A percentile compares a stretch with the other conserved stretches of the same genome.
Conservation (phyloP, 2,113 vertebrate species). For the Narcine bancroftii region DNA sequence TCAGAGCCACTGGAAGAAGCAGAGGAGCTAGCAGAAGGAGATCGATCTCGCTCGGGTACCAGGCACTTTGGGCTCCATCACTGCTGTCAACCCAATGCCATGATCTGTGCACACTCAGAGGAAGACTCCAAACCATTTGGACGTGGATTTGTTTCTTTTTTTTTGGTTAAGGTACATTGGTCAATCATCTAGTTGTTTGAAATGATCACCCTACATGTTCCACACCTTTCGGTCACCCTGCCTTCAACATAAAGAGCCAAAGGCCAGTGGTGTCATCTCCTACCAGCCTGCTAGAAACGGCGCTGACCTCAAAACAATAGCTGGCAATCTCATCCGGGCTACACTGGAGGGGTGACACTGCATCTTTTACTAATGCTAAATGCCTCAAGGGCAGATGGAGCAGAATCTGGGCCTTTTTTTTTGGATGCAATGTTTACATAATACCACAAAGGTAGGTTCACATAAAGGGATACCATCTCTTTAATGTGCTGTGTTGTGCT, state of each 20-base stretch:
- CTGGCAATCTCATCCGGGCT: neutral
- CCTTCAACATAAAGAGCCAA: too few relatives aligned
- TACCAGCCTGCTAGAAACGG: neutral
- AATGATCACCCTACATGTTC: neutral
- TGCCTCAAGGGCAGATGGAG: neutral
- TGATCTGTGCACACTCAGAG: neutral
- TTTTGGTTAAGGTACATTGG: slow-evolving; percentile 34
- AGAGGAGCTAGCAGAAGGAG: neutral
- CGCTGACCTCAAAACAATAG: neutral
- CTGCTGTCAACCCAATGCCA: neutral
- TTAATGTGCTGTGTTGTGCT: neutral
- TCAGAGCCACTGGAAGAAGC: neutral
- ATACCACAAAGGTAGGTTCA: slow-evolving; percentile 27
- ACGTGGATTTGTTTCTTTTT: neutral
- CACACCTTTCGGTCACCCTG: slow-evolving; percentile 7
- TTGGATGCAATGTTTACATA: slow-evolving; percentile 9
- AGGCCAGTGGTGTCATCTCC: neutral
- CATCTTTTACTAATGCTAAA: slow-evolving; percentile 11
- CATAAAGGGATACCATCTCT: slow-evolving; percentile 31
- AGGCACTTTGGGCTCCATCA: slow-evolving; percentile 1
- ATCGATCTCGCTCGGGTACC: neutral
- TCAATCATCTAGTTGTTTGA: slow-evolving; percentile 26
- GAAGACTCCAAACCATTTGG: neutral
- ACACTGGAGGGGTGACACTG: neutral
- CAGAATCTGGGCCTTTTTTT: too few relatives aligned